Conservation (phyloP, 1,140 invertebrate species). For the Orchesella cincta region DNA sequence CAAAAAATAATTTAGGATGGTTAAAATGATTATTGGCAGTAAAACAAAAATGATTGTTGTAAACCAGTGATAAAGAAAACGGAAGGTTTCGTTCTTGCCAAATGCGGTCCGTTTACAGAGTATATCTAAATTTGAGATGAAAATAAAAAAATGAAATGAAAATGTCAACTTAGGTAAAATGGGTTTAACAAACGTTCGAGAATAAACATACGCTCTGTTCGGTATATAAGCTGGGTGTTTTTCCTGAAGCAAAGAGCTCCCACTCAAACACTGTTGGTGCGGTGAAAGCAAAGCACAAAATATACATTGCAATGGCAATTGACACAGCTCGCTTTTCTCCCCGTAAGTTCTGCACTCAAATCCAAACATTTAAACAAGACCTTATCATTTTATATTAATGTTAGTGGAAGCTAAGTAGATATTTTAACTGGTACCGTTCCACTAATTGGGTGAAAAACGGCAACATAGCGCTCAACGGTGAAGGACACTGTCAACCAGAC, state of each 20-base stretch:
- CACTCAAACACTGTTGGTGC: slow-evolving; percentile 68
- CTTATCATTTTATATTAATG: neutral
- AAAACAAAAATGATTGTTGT: slow-evolving; percentile 65
- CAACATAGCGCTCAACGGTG: slow-evolving; percentile 68
- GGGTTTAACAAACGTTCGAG: neutral
- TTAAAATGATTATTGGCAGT: slow-evolving; percentile 67
- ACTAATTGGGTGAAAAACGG: slow-evolving; percentile 73
- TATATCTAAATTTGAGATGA: neutral
- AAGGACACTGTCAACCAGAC: slow-evolving; percentile 78
- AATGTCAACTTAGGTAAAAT: neutral
- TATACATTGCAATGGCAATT: slow-evolving; percentile 64
- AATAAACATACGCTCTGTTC: neutral
- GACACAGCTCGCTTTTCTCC: slow-evolving; percentile 51
- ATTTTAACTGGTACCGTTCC: slow-evolving; percentile 61
- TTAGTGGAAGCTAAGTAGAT: neutral
- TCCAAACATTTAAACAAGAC: neutral
- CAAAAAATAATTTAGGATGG: slow-evolving; percentile 71
- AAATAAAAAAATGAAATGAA: neutral
- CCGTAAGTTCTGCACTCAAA: slow-evolving; percentile 51
- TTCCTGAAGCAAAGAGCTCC: slow-evolving; percentile 51
- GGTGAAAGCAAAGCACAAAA: slow-evolving; percentile 66
- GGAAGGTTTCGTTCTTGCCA: slow-evolving; percentile 61
- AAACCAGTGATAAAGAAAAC: slow-evolving; percentile 67
- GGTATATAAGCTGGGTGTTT: slow-evolving; percentile 35
- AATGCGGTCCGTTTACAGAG: slow-evolving; percentile 52